Evolutionary conservation across 2,797 vertebrate genomes (phyloP).

Genomic region (Fundulus diaphanus): DNA sequence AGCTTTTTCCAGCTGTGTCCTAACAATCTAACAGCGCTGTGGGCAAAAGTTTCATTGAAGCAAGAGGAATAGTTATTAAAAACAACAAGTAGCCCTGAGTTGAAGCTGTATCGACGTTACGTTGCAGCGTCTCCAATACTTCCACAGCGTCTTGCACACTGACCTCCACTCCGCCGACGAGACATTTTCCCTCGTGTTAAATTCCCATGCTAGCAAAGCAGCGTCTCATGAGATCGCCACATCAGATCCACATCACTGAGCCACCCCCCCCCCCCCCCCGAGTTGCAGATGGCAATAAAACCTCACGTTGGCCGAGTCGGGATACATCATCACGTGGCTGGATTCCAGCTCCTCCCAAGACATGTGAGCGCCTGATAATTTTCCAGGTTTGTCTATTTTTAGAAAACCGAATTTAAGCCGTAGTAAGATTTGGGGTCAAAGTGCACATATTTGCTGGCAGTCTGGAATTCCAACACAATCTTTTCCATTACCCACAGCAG

Average conservation of each 20-base stretch:
- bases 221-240: conserved; percentile 40
- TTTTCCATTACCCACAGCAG: conserved; percentile 88
- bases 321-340: conserved; percentile 33
- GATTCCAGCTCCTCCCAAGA: conserved; percentile 38
- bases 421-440: conserved; percentile 82
- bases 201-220: conserved; percentile 46
- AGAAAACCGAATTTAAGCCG: conserved; percentile 78
- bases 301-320: conserved; percentile 2
- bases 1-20: not conserved
- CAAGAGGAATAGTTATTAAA: conserved; percentile 27
- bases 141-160: not conserved
- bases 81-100: conserved; percentile 14
- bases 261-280: no score
- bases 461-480: conserved; percentile 87
- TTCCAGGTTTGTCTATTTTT: conserved; percentile 85
- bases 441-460: conserved; percentile 86
- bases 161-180: conserved; percentile 12
- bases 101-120: conserved; percentile 2
- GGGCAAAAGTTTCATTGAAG: conserved; percentile 14
- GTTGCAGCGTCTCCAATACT: not conserved
- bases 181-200: conserved; percentile 46
- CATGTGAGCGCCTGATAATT: conserved; percentile 68
- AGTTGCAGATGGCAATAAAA: conserved; percentile 33
- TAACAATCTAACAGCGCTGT: not conserved
- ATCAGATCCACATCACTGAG: conserved; percentile 38